Base-by-base conservation (phyloP, 2,888 invertebrate species). In the Aporophyla lueneburgensis region DNA sequence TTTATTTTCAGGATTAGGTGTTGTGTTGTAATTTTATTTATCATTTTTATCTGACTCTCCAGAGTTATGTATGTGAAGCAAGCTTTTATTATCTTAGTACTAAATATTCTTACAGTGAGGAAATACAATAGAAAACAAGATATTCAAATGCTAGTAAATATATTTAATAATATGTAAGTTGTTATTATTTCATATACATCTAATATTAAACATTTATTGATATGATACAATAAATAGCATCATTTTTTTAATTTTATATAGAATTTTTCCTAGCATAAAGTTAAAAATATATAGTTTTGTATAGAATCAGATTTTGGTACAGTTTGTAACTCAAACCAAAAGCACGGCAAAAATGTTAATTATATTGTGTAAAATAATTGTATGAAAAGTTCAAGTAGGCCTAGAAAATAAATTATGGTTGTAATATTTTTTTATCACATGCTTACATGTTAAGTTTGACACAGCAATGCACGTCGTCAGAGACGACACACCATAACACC, bases 131-230 rank as follows among this genome's bases (percentile, higher is more conserved):
- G 27, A 77, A 77, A 63, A 56, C 33, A 65, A 58, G 21, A 21
- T 16, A 58, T 53, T 63, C n/a, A 58, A 78, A 58, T 63, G 51
- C 56, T 72, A 63, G 51, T 51, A 63, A 51, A 56, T 53, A 51
- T 49, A 51, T 77, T 51, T 51, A 77, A 62, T 71, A 71, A 2
- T 71, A 27, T 70, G 10, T 77, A 62, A 27, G 27, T 77, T 78
- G 27, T 27, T 62, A 65, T 53, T 51, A 65, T 58, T 72, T 58
- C 33, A 78, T 19, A 62, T 54, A 56, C 54, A 54, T 67, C n/a
- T 6, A 54, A 12, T 19, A 67, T 14, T 33, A 78, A 54, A 63
- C 6, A 53, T 24, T 53, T 46, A 24, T 63, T 71, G 62, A 21
- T 78, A 78, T 24, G 62, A 24, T 62, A 10, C 49, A 61, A n/a